phyloP scores from a whole-genome alignment of 2,888 invertebrate species.

The Dasypolia templi region DNA sequence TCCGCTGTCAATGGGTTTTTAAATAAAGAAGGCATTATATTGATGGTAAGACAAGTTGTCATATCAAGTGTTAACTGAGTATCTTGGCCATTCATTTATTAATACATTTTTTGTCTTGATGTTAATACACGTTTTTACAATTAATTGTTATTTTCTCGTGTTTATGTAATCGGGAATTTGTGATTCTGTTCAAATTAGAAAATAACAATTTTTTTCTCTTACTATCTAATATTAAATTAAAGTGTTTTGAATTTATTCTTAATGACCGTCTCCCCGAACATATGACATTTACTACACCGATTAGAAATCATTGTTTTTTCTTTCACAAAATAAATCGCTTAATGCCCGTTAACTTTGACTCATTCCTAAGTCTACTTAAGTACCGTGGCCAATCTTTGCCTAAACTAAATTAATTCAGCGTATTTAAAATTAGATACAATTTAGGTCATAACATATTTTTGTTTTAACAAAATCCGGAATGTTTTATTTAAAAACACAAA shows the following conservation, averaged over 20 bases:
- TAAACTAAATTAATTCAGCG: slow-evolving; percentile 1
- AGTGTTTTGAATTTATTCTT: too few species aligned
- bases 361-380: not conserved
- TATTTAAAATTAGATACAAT: not conserved
- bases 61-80: slow-evolving; percentile 23
- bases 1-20: slow-evolving; percentile 17
- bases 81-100: too few species aligned
- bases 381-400: not conserved
- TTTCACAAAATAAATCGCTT: slow-evolving; percentile 44
- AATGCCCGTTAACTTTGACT: slow-evolving; percentile 18
- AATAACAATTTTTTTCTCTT: not conserved
- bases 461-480: too few species aligned
- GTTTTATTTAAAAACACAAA: too few species aligned
- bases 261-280: slow-evolving; percentile 23
- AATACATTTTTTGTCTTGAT: too few species aligned
- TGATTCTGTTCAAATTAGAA: too few species aligned
- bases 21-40: slow-evolving; percentile 30
- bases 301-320: slow-evolving; percentile 54
- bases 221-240: too few species aligned
- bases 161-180: too few species aligned
- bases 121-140: too few species aligned
- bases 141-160: too few species aligned
- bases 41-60: slow-evolving; percentile 30
- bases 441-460: too few species aligned
- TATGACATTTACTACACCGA: slow-evolving; percentile 32